phyloP scores from a whole-genome alignment of 1,140 invertebrate genomes.

The Macrobrachium nipponense region DNA sequence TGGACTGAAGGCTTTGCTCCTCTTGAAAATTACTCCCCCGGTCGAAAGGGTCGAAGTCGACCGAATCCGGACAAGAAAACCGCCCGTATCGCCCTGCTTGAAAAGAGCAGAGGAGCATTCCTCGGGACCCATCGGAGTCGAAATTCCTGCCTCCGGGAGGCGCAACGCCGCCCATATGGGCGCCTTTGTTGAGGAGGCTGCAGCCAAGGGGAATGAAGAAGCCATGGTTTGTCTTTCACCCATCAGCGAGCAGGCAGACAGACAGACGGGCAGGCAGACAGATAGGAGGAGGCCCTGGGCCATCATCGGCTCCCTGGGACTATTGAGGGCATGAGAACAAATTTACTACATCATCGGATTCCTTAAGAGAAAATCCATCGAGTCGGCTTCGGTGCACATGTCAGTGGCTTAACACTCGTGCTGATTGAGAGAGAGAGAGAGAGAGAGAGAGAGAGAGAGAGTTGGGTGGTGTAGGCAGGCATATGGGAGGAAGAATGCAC shows the following conservation, averaged over 20 bases:
- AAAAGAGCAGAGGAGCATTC: too few species aligned
- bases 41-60: neutral
- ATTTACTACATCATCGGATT: slow-evolving; percentile 52
- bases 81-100: neutral
- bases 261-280: neutral
- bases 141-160: neutral
- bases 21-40: neutral
- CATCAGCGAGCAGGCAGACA: neutral
- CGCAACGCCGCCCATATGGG: neutral
- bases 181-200: neutral
- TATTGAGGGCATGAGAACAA: slow-evolving; percentile 50
- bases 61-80: neutral
- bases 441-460: neutral
- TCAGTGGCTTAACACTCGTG: too few species aligned
- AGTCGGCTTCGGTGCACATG: neutral
- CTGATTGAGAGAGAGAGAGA: neutral
- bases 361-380: slow-evolving; percentile 10
- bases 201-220: too few species aligned
- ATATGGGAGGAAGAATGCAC: too few species aligned
- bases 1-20: slow-evolving; percentile 26
- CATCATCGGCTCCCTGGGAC: slow-evolving; percentile 14
- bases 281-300: neutral
- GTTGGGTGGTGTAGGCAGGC: too few species aligned
- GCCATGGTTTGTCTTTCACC: too few species aligned
- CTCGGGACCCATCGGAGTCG: neutral